These are phyloP conservation scores for Micromussa lordhowensis DNA, from an alignment of 92 coral and sea anemone genomes.

Conservation along the genomic window DNA sequence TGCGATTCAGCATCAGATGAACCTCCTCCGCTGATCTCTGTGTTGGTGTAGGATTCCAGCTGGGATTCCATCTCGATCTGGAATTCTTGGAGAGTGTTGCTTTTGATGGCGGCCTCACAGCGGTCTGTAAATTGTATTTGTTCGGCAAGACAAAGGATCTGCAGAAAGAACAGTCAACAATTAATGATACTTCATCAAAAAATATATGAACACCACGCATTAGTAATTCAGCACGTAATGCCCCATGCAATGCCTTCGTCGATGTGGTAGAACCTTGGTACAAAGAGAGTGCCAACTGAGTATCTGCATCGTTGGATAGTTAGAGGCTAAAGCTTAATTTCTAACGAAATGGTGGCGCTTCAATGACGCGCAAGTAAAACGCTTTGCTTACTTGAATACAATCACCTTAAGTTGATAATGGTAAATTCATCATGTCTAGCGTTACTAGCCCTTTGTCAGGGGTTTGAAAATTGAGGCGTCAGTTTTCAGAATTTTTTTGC, in stretches of 20 bases:
- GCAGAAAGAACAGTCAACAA: not conserved
- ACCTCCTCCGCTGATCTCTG: conserved; percentile 80
- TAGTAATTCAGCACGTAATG: not conserved
- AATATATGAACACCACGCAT: not conserved
- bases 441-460: too few relatives aligned
- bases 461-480: too few relatives aligned
- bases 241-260: not conserved
- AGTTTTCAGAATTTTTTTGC: too few relatives aligned
- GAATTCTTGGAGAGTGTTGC: conserved; percentile 91
- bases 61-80: conserved; percentile 99
- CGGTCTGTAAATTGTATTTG: conserved; percentile 98
- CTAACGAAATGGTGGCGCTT: too few relatives aligned
- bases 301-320: too few relatives aligned
- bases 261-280: not conserved
- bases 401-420: too few relatives aligned
- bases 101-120: conserved; percentile 93
- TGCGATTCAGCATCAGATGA: conserved; percentile 80
- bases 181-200: not conserved
- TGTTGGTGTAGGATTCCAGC: conserved; percentile 94
- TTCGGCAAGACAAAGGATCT: conserved; percentile 98
- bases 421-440: too few relatives aligned
- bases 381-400: too few relatives aligned
- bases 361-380: too few relatives aligned
- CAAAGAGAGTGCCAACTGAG: not conserved
- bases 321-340: too few relatives aligned